Evolutionary conservation across 2,797 vertebrate genomes (phyloP).

Genomic region (Channa striata): DNA sequence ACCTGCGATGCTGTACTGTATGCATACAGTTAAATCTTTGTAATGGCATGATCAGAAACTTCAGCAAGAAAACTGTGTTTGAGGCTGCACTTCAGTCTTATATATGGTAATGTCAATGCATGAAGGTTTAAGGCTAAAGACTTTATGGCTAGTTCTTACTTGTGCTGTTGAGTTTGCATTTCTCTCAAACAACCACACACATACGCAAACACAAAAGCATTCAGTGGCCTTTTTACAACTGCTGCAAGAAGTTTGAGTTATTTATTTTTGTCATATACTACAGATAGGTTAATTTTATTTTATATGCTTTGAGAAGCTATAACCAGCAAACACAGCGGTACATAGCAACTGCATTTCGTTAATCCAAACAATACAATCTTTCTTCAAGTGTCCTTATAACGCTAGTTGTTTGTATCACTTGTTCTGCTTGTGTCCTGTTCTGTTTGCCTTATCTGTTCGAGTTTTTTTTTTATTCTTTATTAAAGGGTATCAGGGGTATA

Average conservation of each 20-base stretch:
- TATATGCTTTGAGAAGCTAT: constrained; percentile 73
- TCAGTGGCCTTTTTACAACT: constrained; percentile 83
- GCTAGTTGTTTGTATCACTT: constrained; percentile 62
- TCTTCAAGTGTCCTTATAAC: constrained; percentile 88
- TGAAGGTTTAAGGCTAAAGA: constrained; percentile 62
- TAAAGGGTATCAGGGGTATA: constrained; percentile 59
- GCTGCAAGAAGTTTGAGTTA: constrained; percentile 78
- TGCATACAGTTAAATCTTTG: constrained; percentile 57
- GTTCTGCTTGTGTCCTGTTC: constrained; percentile 57
- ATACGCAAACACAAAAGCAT: constrained; percentile 62
- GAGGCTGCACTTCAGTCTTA: constrained; percentile 53
- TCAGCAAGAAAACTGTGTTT: constrained; percentile 43
- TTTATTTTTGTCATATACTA: constrained; percentile 75
- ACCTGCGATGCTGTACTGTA: constrained; percentile 59
- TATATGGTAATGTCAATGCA: constrained; percentile 65
- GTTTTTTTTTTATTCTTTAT: constrained; percentile 34
- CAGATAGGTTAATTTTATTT: constrained; percentile 64
- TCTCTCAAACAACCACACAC: constrained; percentile 37
- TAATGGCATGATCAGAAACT: constrained; percentile 63
- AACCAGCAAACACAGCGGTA: constrained; percentile 76
- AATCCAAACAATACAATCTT: constrained; percentile 82
- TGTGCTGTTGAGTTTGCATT: constrained; percentile 70
- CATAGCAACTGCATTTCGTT: constrained; percentile 77
- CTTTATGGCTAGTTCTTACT: constrained; percentile 50
- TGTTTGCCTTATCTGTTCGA: constrained; percentile 52